A percentile compares a stretch with the other conserved stretches of the same genome.
Conservation (phyloP, 2,797 vertebrate species). For the Clamator glandarius region DNA sequence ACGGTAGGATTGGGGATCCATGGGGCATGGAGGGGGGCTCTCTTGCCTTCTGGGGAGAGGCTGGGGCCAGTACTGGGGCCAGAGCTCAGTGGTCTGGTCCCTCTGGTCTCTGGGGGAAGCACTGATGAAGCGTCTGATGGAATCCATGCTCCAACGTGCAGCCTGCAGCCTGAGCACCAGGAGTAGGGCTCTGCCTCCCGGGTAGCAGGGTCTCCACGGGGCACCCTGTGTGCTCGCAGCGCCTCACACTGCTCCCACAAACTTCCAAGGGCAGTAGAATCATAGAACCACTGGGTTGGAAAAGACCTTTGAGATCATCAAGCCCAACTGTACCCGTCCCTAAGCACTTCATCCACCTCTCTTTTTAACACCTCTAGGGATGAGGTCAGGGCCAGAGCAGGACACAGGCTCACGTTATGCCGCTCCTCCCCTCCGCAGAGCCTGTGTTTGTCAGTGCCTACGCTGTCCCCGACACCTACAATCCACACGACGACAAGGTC, state of each 20-base stretch:
- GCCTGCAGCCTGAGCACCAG: background rate
- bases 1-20: slow-evolving; percentile 66
- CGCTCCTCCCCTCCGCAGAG: slow-evolving; percentile 68
- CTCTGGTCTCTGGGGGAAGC: background rate
- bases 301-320: no score
- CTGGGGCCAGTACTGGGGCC: background rate
- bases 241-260: background rate
- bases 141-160: background rate
- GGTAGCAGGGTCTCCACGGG: background rate
- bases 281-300: no score
- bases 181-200: background rate
- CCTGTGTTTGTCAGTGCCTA: slow-evolving; percentile 82
- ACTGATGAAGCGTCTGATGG: background rate
- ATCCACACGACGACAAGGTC: slow-evolving; percentile 84
- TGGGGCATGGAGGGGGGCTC: fast-evolving
- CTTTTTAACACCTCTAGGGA: no score
- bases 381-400: background rate
- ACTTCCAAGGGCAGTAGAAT: background rate
- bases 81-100: background rate
- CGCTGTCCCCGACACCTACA: slow-evolving; percentile 86
- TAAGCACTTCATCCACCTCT: no score
- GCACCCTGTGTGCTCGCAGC: fast-evolving
- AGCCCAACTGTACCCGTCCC: no score
- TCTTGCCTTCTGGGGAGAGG: background rate
- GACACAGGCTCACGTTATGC: background rate